Conservation (phyloP, 2,113 vertebrate species). For the Chaetodon auriga region DNA sequence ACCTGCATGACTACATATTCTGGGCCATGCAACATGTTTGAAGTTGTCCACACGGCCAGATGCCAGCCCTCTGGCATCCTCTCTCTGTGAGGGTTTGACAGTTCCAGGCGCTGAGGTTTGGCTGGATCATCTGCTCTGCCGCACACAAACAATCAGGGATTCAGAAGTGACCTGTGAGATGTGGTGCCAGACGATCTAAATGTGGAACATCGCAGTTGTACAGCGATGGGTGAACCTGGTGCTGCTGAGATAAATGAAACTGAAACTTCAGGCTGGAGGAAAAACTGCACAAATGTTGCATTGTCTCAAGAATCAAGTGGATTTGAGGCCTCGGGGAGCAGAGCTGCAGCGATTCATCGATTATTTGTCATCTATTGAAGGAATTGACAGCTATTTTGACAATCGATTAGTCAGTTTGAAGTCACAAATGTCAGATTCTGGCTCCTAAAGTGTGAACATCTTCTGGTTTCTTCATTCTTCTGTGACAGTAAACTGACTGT, state of each 20-base stretch:
- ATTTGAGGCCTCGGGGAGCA: neutral
- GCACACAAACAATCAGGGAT: conserved; percentile 24
- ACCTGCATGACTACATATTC: neutral
- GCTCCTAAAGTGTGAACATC: too few relatives aligned
- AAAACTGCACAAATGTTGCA: conserved; percentile 30
- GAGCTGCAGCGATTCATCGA: too few relatives aligned
- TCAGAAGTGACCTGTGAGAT: neutral
- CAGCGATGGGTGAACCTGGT: conserved; percentile 16
- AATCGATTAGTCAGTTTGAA: too few relatives aligned
- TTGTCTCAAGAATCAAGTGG: conserved; percentile 31
- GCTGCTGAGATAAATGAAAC: conserved; percentile 20
- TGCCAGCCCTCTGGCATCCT: conserved; percentile 16
- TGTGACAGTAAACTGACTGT: too few relatives aligned
- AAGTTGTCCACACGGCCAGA: conserved; percentile 30
- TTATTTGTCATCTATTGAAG: too few relatives aligned
- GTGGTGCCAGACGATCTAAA: neutral
- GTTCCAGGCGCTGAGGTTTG: neutral
- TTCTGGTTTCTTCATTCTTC: too few relatives aligned
- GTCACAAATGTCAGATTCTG: too few relatives aligned
- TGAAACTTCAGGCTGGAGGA: neutral
- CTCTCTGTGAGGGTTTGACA: conserved; percentile 8
- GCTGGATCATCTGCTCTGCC: neutral
- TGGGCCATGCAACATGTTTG: conserved; percentile 23
- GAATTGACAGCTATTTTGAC: too few relatives aligned
- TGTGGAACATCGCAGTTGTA: neutral